Evolutionary conservation across 2,797 vertebrate genomes (phyloP).

Genomic region (Malacoraja senta): DNA sequence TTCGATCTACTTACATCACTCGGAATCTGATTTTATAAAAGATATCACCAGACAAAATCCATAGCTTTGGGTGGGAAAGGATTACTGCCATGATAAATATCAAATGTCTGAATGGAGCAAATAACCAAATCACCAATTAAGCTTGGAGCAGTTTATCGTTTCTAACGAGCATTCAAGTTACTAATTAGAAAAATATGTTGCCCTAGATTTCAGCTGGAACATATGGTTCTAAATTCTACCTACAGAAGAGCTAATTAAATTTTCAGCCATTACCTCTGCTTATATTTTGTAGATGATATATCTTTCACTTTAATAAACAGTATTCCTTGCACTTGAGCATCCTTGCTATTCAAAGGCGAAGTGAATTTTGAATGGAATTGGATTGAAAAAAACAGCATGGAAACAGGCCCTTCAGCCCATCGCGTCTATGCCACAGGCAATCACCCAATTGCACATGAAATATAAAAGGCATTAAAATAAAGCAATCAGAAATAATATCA

Average conservation of each 20-base stretch:
- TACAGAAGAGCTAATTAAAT: not conserved
- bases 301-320: not conserved
- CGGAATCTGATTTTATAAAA: not conserved
- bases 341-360: not conserved
- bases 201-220: not conserved
- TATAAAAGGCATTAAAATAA: not conserved
- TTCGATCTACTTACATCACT: not conserved
- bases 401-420: too few relatives aligned
- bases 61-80: not conserved
- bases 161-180: not conserved
- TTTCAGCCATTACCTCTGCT: not conserved
- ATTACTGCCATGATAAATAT: not conserved
- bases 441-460: too few relatives aligned
- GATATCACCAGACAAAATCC: not conserved
- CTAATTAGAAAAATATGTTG: not conserved
- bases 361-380: too few relatives aligned
- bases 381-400: too few relatives aligned
- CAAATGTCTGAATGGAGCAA: not conserved
- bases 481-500: conserved; percentile 5
- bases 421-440: too few relatives aligned
- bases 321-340: not conserved
- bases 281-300: not conserved
- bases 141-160: not conserved
- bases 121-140: not conserved
- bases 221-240: not conserved